These are phyloP conservation scores for Oncorhynchus clarkii DNA, from an alignment of 2,113 vertebrate species.

Conservation along the genomic window DNA sequence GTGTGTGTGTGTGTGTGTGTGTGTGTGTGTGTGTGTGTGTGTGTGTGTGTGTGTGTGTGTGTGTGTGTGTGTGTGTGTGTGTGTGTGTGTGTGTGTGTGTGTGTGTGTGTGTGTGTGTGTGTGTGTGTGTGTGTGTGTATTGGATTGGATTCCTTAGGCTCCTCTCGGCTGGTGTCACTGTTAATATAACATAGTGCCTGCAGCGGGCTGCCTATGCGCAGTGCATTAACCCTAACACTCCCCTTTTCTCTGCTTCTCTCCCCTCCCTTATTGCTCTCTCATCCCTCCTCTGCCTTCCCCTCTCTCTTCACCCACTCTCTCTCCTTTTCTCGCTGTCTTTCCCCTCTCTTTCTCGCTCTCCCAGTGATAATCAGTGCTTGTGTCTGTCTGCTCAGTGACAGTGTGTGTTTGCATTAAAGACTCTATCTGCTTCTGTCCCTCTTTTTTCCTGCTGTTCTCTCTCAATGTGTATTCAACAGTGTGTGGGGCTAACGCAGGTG, in stretches of 20 bases:
- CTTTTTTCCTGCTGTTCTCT: no score
- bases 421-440: not conserved
- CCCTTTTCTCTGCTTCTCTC: not conserved
- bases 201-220: constrained; percentile 49
- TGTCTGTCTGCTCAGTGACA: constrained; percentile 50
- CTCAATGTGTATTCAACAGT: constrained; percentile 14
- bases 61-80: not conserved
- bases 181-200: constrained; percentile 66
- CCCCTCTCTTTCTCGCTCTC: not conserved
- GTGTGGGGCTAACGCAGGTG: constrained; percentile 36
- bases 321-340: not conserved
- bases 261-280: not conserved
- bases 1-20: not conserved
- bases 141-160: constrained; percentile 61
- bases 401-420: constrained; percentile 41
- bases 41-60: not conserved
- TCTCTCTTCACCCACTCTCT: not conserved
- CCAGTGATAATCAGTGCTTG: constrained; percentile 45
- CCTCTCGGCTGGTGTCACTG: constrained; percentile 61
- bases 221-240: constrained; percentile 51
- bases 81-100: constrained; percentile 17
- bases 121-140: constrained; percentile 32
- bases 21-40: constrained; percentile 17
- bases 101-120: not conserved
- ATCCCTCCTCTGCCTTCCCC: constrained; percentile 27